These are phyloP conservation scores for Blera fallax DNA, from an alignment of 2,888 invertebrate genomes.

Conservation along the genomic window DNA sequence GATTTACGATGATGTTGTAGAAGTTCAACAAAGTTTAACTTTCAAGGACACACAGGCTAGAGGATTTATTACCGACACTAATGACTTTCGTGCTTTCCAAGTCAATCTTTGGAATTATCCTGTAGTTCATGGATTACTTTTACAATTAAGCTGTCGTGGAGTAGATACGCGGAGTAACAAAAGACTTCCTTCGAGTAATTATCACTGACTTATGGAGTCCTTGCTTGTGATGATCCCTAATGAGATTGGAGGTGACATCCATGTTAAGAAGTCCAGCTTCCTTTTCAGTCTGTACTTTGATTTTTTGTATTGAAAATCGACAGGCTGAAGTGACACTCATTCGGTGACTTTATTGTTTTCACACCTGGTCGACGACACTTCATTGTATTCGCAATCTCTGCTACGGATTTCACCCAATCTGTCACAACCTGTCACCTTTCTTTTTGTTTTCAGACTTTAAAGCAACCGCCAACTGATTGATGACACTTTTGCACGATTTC, in stretches of 20 bases:
- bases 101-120: neutral
- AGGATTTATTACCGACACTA: constrained; percentile 25
- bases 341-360: neutral
- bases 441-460: neutral
- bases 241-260: neutral
- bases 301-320: neutral
- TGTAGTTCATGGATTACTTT: neutral
- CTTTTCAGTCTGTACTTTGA: too few relatives aligned
- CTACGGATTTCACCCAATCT: neutral
- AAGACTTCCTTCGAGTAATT: neutral
- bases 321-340: neutral
- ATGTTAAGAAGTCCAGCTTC: too few relatives aligned
- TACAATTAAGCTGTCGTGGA: neutral
- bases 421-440: neutral
- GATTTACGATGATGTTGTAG: constrained; percentile 6
- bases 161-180: too few relatives aligned
- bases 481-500: neutral
- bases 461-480: neutral
- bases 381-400: neutral
- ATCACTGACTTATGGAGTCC: neutral
- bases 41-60: neutral
- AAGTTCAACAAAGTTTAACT: neutral
- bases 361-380: neutral
- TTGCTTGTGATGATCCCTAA: neutral
- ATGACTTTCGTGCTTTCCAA: neutral